A percentile compares a stretch with the other conserved stretches of the same genome.
Evolutionary conservation across 2,113 vertebrate species (phyloP).

Genomic region (Nesoenas mayeri): DNA sequence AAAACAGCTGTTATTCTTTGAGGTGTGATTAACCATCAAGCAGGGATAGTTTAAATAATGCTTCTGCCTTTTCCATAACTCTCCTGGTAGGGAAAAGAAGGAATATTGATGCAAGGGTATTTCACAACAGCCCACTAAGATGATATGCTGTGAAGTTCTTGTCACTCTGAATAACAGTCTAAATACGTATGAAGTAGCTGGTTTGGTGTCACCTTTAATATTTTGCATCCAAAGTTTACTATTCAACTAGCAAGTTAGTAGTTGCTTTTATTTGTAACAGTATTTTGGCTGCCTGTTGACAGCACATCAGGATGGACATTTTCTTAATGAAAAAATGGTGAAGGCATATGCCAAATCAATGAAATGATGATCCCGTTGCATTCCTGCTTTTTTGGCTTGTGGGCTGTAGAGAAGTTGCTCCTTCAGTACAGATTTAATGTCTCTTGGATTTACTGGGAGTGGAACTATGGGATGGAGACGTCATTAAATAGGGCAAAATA

Average conservation of each 20-base stretch:
- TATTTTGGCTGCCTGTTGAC: not conserved
- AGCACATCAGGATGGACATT: not conserved
- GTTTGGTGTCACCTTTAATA: not conserved
- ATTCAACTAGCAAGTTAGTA: not conserved
- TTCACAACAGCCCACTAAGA: not conserved
- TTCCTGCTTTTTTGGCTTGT: not conserved
- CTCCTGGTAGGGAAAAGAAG: not conserved
- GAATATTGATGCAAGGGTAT: not conserved
- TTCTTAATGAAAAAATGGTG: not conserved
- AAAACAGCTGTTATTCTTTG: not conserved
- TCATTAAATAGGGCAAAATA: not conserved
- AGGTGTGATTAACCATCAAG: not conserved
- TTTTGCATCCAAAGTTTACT: not conserved
- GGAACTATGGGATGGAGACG: not conserved
- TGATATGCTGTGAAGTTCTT: not conserved
- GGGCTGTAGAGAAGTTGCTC: not conserved
- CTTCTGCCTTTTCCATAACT: not conserved
- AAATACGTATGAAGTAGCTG: not conserved
- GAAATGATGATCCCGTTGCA: not conserved
- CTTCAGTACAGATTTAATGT: not conserved
- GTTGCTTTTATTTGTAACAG: not conserved
- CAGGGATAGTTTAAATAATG: not conserved
- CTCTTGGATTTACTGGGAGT: not conserved
- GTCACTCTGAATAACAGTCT: not conserved
- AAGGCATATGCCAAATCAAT: not conserved